Evolutionary conservation across 2,113 vertebrate genomes (phyloP).

Genomic region (Prunella fulvescens): DNA sequence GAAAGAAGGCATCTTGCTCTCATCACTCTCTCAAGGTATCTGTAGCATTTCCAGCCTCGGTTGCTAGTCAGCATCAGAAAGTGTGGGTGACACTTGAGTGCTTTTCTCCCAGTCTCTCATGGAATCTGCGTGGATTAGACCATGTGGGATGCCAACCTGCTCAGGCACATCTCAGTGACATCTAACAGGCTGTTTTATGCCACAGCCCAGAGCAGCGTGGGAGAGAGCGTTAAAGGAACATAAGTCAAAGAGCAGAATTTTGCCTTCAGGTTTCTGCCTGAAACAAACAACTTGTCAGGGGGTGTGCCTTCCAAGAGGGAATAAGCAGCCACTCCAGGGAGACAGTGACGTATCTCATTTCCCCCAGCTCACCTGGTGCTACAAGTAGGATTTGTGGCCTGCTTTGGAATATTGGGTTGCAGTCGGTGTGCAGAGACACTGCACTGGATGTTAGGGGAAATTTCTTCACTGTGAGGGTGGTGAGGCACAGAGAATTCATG

Average conservation of each 20-base stretch:
- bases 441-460: not conserved
- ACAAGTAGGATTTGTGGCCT: not conserved
- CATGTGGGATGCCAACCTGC: conserved; percentile 56
- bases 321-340: not conserved
- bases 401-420: not conserved
- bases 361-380: not conserved
- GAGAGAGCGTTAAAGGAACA: conserved; percentile 13
- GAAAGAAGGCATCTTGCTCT: conserved; percentile 49
- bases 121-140: conserved; percentile 22
- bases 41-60: not conserved
- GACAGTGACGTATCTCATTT: not conserved
- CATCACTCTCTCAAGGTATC: conserved; percentile 36
- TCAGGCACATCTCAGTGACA: conserved; percentile 35
- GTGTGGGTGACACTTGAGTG: conserved; percentile 41
- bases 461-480: not conserved
- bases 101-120: conserved; percentile 47
- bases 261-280: conserved; percentile 28
- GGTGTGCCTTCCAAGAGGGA: not conserved
- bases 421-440: not conserved
- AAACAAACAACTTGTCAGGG: not conserved
- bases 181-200: conserved; percentile 45
- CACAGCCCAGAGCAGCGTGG: conserved; percentile 30
- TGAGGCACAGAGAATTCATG: not conserved
- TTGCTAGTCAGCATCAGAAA: conserved; percentile 40
- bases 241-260: conserved; percentile 42